These are phyloP conservation scores for Pangasius krempfi DNA, from an alignment of 2,797 vertebrate genomes.

Conservation along the genomic window DNA sequence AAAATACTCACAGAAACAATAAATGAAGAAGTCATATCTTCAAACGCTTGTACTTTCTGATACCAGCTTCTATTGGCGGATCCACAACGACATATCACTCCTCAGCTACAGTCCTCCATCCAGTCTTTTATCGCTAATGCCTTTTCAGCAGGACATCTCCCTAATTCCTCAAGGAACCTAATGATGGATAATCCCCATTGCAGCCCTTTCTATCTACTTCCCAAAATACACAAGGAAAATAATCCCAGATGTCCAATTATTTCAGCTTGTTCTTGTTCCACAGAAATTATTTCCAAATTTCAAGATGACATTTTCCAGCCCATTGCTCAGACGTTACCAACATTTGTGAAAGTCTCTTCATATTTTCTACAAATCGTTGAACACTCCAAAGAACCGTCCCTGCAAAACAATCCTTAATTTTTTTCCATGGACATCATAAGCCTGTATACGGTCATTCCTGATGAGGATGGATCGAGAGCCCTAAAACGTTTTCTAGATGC, in stretches of 20 bases:
- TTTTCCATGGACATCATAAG: background rate
- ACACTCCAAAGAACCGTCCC: background rate
- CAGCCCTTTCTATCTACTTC: background rate
- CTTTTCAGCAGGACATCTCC: conserved; percentile 8
- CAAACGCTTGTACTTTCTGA: background rate
- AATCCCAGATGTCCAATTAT: background rate
- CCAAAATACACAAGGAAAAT: background rate
- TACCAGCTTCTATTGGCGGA: background rate
- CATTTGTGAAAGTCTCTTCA: background rate
- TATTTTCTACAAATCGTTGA: background rate
- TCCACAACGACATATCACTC: background rate
- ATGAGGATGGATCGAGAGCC: background rate
- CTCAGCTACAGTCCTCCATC: background rate
- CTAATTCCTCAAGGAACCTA: background rate
- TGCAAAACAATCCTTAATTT: background rate
- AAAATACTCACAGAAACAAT: background rate
- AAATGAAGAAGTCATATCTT: background rate
- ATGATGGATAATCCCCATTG: background rate
- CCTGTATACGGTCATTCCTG: background rate
- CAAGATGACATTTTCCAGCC: background rate
- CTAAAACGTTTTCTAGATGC: background rate
- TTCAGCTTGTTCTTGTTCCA: background rate
- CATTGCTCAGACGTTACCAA: background rate
- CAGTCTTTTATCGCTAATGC: background rate
- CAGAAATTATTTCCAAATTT: background rate